A percentile compares a stretch with the other conserved stretches of the same genome.
Conservation (phyloP, 2,888 invertebrate species). For the Phyto melanocephala region DNA sequence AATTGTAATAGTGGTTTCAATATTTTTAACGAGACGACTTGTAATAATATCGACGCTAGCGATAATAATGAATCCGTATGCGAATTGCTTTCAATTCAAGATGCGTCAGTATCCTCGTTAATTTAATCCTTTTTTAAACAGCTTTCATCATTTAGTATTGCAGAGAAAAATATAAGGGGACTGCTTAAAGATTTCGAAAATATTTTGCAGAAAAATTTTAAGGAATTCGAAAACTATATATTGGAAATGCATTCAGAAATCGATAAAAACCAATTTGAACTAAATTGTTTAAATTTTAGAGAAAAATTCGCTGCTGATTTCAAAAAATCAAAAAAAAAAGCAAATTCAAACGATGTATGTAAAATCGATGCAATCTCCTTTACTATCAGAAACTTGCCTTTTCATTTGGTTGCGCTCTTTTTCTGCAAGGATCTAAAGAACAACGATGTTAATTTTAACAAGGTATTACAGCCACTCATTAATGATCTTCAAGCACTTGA, state of each 20-base stretch:
- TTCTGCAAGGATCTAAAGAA: conserved; percentile 21
- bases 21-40: background rate
- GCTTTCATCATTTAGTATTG: background rate
- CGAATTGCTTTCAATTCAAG: background rate
- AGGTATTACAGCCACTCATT: background rate
- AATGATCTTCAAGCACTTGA: background rate
- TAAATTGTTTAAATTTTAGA: conserved; percentile 4
- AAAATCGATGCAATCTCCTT: background rate
- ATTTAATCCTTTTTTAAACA: background rate
- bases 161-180: background rate
- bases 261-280: background rate
- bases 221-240: conserved; percentile 17
- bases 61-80: background rate
- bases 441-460: conserved; percentile 24
- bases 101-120: background rate
- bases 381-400: conserved; percentile 15
- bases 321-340: background rate
- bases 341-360: background rate
- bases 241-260: background rate
- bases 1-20: background rate
- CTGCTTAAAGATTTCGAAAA: background rate
- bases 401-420: conserved; percentile 13
- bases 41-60: too few relatives aligned
- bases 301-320: background rate
- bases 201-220: too few relatives aligned